Conservation (phyloP, 2,888 invertebrate species). For the Cylloceria caligata region DNA sequence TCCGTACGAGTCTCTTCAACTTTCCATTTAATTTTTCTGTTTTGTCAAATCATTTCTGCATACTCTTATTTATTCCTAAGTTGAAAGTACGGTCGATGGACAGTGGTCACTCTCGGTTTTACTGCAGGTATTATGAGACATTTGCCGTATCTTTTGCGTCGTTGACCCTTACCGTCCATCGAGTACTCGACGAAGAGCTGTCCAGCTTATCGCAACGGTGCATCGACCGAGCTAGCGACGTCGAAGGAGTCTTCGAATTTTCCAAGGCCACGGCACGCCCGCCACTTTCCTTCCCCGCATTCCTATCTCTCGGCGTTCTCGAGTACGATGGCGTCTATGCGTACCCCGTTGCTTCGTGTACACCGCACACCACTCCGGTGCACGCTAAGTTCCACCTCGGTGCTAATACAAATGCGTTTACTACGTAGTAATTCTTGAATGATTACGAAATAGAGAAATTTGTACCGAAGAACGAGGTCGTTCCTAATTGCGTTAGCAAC, state of each 20-base stretch:
- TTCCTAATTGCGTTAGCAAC: background rate
- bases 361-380: background rate
- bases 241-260: conserved; percentile 60
- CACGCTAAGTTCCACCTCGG: background rate
- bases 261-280: conserved; percentile 66
- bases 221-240: conserved; percentile 46
- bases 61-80: background rate
- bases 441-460: conserved; percentile 20
- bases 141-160: background rate
- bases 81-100: background rate
- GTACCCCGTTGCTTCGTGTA: conserved; percentile 58
- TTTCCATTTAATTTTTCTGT: conserved; percentile 14
- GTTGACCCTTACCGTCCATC: conserved; percentile 3
- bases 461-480: background rate
- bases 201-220: conserved; percentile 47
- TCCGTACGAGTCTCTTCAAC: too few species aligned
- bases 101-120: conserved; percentile 34
- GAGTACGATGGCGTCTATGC: conserved; percentile 53
- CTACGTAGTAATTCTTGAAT: background rate
- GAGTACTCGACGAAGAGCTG: background rate
- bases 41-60: background rate
- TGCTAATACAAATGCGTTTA: background rate
- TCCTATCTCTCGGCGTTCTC: conserved; percentile 56
- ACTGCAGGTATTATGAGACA: conserved; percentile 17
- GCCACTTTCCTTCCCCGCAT: conserved; percentile 65